Conservation (phyloP, 2,797 vertebrate species). For the Cuniculus paca region DNA sequence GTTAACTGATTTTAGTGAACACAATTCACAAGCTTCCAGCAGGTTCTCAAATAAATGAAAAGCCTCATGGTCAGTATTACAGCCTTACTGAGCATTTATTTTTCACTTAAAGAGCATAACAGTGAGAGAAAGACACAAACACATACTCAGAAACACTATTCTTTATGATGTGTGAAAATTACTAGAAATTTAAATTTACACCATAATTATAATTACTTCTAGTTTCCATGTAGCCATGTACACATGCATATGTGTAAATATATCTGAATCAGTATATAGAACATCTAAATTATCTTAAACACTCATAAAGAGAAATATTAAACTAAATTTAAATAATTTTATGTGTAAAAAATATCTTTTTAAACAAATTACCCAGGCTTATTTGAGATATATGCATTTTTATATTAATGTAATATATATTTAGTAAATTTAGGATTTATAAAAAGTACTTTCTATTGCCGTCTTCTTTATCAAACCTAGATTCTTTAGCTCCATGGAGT, state of each 20-base stretch:
- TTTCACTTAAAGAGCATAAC: neutral
- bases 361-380: neutral
- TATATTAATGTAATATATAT: neutral
- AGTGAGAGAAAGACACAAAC: neutral
- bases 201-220: neutral
- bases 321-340: neutral
- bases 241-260: fast-evolving
- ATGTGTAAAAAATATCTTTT: neutral
- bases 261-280: neutral
- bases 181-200: neutral
- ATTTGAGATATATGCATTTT: neutral
- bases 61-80: neutral
- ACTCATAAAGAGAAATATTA: neutral
- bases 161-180: neutral
- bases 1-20: neutral
- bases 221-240: neutral
- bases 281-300: neutral
- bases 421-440: neutral
- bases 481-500: neutral
- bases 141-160: neutral
- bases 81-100: neutral
- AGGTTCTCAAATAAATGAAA: neutral
- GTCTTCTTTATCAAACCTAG: neutral
- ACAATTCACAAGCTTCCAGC: neutral
- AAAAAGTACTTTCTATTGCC: neutral